Base-by-base conservation (phyloP, 2,888 invertebrate species). In the Noctuana brunneofusca region DNA sequence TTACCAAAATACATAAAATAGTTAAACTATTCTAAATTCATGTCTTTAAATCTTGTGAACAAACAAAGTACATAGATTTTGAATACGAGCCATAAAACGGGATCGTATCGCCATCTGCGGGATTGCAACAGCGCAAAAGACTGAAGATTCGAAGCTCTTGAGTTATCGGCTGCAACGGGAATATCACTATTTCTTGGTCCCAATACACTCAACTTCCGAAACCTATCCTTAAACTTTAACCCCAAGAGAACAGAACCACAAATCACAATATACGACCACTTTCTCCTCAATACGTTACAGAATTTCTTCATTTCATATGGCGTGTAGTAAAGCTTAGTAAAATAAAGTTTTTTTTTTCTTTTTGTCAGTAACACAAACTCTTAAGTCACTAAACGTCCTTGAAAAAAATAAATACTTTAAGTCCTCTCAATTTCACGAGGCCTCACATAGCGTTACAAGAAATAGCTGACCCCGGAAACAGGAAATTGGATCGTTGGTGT, bases 141-240 rank as follows among this genome's bases (percentile, higher is more conserved):
- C 53, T 30, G 3, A n/a, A 32, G 59, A 53, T 59, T 60, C 48
- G 60, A 30, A 32, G 54, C 18, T 24, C 22, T 30, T 46, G 53
- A 60, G 54, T 60, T 60, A 60, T 54, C 16, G 32, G 32, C 35
- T 54, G 53, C 54, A 60, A 48, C 46, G 35, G 46, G 54, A 48
- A 24, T 53, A 59, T 46, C 53, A 53, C 43, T 53, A 59, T 59
- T 58, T 58, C 58, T 50, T 43, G 59, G 30, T 53, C 46, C 35
- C 60, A 60, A 54, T 54, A 38, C 48, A 59, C 59, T 46, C 30
- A 38, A 53, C 30, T 54, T 54, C 48, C 12, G 35, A 30, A 18
- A 38, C 41, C 41, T 12, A 30, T 48, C 46, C 56, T 48, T 46
- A 35, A 60, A 41, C 53, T 54, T n/a, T 27, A 16, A 46, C 30